Conservation (phyloP, 2,797 vertebrate genomes). For the Acipenser oxyrinchus region DNA sequence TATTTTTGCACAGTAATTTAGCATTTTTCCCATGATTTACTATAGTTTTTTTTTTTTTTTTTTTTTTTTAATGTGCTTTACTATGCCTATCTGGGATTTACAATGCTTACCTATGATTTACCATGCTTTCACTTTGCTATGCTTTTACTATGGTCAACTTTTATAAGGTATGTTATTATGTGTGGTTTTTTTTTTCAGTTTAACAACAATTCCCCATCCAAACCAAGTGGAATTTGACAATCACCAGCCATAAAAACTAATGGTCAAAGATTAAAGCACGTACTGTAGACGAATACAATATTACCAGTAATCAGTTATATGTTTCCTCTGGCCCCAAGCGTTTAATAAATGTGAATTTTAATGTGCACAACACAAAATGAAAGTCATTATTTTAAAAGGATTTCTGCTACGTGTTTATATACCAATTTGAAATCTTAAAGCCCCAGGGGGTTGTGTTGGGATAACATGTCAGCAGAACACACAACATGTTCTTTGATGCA, state of each 20-base stretch:
- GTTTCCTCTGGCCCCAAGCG: background rate
- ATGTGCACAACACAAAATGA: slow-evolving; percentile 10
- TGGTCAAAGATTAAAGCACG: background rate
- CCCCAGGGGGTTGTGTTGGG: background rate
- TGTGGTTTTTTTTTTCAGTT: too few species aligned
- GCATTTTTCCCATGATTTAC: too few species aligned
- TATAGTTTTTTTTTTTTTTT: too few species aligned
- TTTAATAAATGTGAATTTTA: slow-evolving; percentile 22
- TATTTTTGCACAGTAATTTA: too few species aligned
- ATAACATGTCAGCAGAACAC: background rate
- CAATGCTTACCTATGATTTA: too few species aligned
- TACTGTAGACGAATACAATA: background rate
- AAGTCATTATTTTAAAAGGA: slow-evolving; percentile 13
- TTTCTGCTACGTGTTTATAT: background rate
- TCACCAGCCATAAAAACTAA: background rate
- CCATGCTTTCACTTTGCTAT: too few species aligned
- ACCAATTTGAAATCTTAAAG: too few species aligned
- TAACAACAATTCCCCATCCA: background rate
- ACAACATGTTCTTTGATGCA: too few species aligned
- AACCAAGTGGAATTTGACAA: background rate
- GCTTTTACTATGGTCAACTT: too few species aligned
- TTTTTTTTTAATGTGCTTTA: too few species aligned
- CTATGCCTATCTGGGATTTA: too few species aligned
- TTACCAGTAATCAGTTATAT: background rate
- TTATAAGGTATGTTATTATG: too few species aligned